These are phyloP conservation scores for Eulemur rufifrons DNA, from an alignment of 2,113 vertebrate species.

Conservation along the genomic window DNA sequence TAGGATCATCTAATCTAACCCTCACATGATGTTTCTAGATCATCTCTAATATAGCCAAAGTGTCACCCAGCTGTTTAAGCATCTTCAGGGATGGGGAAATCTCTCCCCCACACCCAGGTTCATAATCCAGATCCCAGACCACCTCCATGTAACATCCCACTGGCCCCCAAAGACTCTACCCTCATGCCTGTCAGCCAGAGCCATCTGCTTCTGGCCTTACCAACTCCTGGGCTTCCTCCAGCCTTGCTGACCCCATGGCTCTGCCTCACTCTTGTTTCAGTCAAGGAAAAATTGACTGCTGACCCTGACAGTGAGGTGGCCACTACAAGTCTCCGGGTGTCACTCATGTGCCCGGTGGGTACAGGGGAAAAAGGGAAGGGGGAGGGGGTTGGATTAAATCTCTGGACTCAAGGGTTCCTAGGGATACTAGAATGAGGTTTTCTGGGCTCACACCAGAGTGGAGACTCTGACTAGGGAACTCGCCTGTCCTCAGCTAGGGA, in stretches of 20 bases:
- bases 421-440: background rate
- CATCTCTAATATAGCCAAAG: background rate
- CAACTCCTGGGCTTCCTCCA: background rate
- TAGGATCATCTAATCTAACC: background rate
- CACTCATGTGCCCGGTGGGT: constrained; percentile 96
- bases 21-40: background rate
- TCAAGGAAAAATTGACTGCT: constrained; percentile 96
- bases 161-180: background rate
- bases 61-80: background rate
- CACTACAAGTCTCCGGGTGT: constrained; percentile 95
- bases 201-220: background rate
- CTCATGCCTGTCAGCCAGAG: background rate
- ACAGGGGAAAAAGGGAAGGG: background rate
- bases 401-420: background rate
- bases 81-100: background rate
- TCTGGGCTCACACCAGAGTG: background rate
- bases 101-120: background rate
- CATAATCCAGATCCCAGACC: background rate
- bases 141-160: background rate
- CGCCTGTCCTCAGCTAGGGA: constrained; percentile 81
- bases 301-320: constrained; percentile 97
- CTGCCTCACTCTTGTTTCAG: constrained; percentile 80
- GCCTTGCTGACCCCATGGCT: background rate
- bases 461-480: background rate
- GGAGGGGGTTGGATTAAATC: background rate